Evolutionary conservation across 2,888 invertebrate species (phyloP).

Genomic region (Nipponacmea schrenckii): DNA sequence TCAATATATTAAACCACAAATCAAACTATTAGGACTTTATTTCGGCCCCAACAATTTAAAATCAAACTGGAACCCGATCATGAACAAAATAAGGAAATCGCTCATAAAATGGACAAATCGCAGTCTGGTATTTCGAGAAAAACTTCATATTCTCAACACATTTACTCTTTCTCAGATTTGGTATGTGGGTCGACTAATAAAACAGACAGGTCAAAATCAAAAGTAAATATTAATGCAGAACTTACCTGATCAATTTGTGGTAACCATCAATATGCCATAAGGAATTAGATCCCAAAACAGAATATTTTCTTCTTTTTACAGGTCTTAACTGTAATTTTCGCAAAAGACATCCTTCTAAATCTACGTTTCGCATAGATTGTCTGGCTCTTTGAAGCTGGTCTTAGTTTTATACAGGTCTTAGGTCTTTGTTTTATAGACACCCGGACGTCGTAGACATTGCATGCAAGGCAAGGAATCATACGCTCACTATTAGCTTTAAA

Average conservation of each 20-base stretch:
- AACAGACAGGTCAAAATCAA: no score
- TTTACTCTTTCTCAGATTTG: not conserved
- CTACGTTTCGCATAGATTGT: not conserved
- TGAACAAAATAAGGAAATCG: not conserved
- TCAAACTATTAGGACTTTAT: not conserved
- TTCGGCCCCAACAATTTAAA: not conserved
- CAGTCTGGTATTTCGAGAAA: not conserved
- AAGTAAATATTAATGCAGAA: no score
- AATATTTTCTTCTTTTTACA: not conserved
- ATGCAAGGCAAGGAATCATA: no score
- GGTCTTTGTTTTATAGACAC: no score
- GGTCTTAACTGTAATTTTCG: not conserved
- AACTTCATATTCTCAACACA: not conserved
- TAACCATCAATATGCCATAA: conserved; percentile 1
- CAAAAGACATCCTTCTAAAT: not conserved
- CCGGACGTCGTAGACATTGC: no score
- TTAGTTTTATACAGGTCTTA: no score
- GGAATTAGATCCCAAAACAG: not conserved
- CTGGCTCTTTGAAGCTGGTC: no score
- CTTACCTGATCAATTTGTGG: not conserved
- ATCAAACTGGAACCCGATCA: not conserved
- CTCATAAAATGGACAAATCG: not conserved
- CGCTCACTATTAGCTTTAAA: no score
- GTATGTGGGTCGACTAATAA: not conserved
- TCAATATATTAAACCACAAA: not conserved